phyloP scores from a whole-genome alignment of 2,113 vertebrate species.

The Petromus typicus region DNA sequence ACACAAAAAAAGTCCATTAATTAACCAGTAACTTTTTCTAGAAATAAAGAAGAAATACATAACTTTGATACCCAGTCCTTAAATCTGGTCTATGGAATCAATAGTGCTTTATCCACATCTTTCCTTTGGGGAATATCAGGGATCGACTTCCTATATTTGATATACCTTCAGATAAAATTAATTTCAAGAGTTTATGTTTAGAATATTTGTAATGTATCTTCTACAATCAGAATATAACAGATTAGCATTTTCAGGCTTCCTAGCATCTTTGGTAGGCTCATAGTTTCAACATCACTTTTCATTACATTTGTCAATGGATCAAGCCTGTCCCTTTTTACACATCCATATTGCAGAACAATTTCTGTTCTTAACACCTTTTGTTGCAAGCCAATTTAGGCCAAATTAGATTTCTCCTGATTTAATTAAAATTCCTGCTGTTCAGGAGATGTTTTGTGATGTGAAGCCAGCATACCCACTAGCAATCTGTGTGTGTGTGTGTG shows the following conservation, averaged over 20 bases:
- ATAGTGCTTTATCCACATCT: background rate
- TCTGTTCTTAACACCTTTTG: constrained; percentile 71
- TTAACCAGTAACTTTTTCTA: background rate
- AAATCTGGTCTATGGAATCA: background rate
- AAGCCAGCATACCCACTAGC: constrained; percentile 35
- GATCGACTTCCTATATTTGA: background rate
- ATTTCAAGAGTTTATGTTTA: background rate
- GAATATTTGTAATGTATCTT: background rate
- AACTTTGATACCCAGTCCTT: background rate
- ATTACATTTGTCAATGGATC: constrained; percentile 16
- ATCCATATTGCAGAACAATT: constrained; percentile 53
- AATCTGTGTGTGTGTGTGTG: background rate
- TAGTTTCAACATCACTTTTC: constrained; percentile 51
- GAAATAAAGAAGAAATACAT: background rate
- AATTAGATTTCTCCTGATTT: constrained; percentile 74
- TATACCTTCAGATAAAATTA: background rate
- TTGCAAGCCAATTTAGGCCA: constrained; percentile 71
- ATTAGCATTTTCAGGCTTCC: background rate
- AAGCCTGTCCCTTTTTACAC: background rate
- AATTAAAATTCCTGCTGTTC: constrained; percentile 79
- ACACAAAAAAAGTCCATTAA: background rate
- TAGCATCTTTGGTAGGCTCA: background rate
- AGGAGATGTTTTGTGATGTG: constrained; percentile 62
- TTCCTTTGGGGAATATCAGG: background rate
- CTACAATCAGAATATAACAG: constrained; percentile 7